Evolutionary conservation across 2,113 vertebrate species (phyloP), one percentile per base, ranked within the genome.

Genomic region (Macheiramphus alcinus): DNA sequence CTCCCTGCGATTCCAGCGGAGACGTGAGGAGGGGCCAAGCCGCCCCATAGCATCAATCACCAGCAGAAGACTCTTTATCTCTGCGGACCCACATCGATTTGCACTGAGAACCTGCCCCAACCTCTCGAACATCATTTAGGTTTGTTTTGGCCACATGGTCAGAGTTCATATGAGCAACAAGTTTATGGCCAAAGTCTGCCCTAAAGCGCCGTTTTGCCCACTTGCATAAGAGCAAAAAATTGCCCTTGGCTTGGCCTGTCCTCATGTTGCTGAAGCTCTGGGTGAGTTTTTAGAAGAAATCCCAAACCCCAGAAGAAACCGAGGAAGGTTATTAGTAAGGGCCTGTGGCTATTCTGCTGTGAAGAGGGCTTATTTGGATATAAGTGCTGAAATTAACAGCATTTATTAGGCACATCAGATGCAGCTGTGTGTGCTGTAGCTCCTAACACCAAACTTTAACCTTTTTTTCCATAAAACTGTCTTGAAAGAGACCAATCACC

Each of bases 111-210:
- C 76, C 65, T 66, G 53, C 80, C 76, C 72, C 91, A 95, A 8
- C 61, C 93, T 75, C 91, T 66, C 22, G 7, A 91, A 85, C 48
- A 23, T 79, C 21, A 62, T 38, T 84, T 90, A 72, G 86, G 76
- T 93, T 93, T 93, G 86, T 59, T 94, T 92, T 63, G 80, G 80
- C 83, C 43, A 23, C 86, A 75, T 40, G 66, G 78, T 61, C 92
- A 87, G 93, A 87, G 91, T 47, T 95, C 81, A 32, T 6, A 47
- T 6, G 36, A 89, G 88, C 83, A 93, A 81, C 83, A 86, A 92
- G 93, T 93, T 91, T 70, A 93, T 3, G 93, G 95, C 78, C 96
- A 86, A 95, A 96, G 87, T 74, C 89, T 96, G 81, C 87, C 91
- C 89, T 0, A 8, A 80, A 86, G 71, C 0, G 0, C 78, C 0